Evolutionary conservation across 2,113 vertebrate genomes (phyloP).

Genomic region (Phaethon lepturus): DNA sequence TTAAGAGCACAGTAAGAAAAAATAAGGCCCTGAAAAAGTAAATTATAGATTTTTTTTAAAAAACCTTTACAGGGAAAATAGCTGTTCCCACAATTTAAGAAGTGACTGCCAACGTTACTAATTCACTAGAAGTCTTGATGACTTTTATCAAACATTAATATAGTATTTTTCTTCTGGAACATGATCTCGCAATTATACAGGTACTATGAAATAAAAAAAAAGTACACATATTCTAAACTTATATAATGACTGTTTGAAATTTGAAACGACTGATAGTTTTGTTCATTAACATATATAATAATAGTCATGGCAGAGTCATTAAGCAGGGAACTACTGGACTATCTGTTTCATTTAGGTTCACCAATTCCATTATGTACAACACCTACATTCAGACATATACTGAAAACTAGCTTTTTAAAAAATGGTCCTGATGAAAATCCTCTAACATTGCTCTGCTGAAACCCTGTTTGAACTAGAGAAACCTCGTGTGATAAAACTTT

Average conservation of each 20-base stretch:
- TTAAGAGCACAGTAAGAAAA: background rate
- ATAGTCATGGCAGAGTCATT: background rate
- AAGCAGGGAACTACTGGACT: background rate
- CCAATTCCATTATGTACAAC: background rate
- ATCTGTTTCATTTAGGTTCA: background rate
- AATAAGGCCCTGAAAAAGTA: background rate
- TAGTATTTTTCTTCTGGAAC: background rate
- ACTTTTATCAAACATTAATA: background rate
- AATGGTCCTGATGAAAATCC: background rate
- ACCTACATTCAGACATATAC: background rate
- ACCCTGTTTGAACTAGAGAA: constrained; percentile 24
- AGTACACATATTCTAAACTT: background rate
- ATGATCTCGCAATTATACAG: background rate
- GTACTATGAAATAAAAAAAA: background rate
- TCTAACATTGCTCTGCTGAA: background rate
- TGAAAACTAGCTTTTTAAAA: background rate
- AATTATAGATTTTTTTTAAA: background rate
- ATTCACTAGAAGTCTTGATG: background rate
- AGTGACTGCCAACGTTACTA: background rate
- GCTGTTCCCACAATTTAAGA: background rate
- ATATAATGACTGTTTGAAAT: background rate
- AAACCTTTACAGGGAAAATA: background rate
- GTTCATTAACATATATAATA: background rate
- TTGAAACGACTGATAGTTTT: background rate
- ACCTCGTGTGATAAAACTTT: background rate